Evolutionary conservation across 1,140 invertebrate species (phyloP), one percentile per base, ranked within the genome.

Genomic region (Liolophura sinensis): DNA sequence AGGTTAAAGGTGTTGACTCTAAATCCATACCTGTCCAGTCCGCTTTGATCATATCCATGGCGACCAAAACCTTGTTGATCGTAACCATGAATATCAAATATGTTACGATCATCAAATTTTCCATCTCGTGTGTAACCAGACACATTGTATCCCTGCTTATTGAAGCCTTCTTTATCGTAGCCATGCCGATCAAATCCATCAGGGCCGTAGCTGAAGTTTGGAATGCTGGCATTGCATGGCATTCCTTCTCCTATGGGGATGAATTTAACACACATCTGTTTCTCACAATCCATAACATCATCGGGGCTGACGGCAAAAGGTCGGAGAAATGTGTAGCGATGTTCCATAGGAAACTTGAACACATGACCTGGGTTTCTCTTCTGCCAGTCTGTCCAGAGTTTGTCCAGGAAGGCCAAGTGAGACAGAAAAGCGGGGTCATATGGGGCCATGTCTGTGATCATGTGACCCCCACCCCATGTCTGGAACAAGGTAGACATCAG

Each of bases 361-460:
- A 71, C 49, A 24, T 73, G 71, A 46, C 76, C 67, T 16, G 54
- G 27, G 64, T 75, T 64, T 51, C 67, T 74, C 15, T 69, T 51
- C 60, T 78, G 77, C 78, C 78, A 80, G 9, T 72, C 68, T 27
- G 69, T 63, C 78, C 78, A 80, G 7, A 80, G 64, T 59, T 74
- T 78, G 56, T 80, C 78, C 48, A 80, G 70, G 57, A 70, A 79
- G 25, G 78, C 77, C 48, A 73, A 52, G 25, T 74, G 62, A 14
- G 78, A 78, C n/a, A 73, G 61, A 64, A 75, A 78, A 1, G 77
- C 15, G 16, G 78, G 78, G 62, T 80, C 78, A 69, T 78, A 80
- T 0, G 75, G 71, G 55, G 66, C 64, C 18, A 74, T 63, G 57
- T 73, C 72, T 18, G 77, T 72, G 1, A 61, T 61, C 76, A 78